Conservation (phyloP, 2,113 vertebrate genomes). For the Rhinolophus sinicus region DNA sequence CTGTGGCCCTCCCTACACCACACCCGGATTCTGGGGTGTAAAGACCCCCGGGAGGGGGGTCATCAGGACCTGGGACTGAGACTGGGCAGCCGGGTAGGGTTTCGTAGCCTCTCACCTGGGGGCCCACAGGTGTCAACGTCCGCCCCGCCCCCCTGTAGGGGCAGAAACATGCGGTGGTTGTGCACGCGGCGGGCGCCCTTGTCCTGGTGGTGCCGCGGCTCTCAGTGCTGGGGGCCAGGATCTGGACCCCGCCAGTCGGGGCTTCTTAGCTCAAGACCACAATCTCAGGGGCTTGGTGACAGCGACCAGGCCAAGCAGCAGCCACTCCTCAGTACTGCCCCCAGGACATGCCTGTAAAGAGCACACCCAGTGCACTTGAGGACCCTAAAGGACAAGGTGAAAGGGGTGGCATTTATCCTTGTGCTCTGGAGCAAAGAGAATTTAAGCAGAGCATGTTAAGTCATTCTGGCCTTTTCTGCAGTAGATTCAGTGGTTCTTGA, state of each 20-base stretch:
- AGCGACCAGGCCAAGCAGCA: background rate
- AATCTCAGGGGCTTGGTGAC: background rate
- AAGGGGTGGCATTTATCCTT: background rate
- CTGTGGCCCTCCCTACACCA: too few relatives aligned
- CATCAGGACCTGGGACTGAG: too few relatives aligned
- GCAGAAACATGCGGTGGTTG: rapidly evolving
- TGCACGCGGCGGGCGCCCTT: rapidly evolving
- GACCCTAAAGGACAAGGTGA: rapidly evolving
- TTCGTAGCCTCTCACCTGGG: rapidly evolving
- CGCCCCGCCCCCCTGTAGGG: rapidly evolving
- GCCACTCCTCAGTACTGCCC: background rate
- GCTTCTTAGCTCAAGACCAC: too few relatives aligned
- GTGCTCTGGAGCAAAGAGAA: background rate
- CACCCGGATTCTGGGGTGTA: too few relatives aligned
- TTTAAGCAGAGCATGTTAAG: background rate
- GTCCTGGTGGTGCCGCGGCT: rapidly evolving
- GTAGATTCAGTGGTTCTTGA: background rate
- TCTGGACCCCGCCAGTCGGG: background rate
- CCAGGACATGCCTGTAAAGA: background rate
- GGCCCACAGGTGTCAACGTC: rapidly evolving
- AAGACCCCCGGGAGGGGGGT: background rate
- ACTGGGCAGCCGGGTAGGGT: too few relatives aligned
- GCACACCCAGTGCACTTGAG: rapidly evolving
- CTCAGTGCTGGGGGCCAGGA: rapidly evolving
- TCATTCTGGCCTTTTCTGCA: too few relatives aligned